Evolutionary conservation across 2,888 invertebrate species (phyloP), one percentile per base, ranked within the genome.

Genomic region (Neria commutata): DNA sequence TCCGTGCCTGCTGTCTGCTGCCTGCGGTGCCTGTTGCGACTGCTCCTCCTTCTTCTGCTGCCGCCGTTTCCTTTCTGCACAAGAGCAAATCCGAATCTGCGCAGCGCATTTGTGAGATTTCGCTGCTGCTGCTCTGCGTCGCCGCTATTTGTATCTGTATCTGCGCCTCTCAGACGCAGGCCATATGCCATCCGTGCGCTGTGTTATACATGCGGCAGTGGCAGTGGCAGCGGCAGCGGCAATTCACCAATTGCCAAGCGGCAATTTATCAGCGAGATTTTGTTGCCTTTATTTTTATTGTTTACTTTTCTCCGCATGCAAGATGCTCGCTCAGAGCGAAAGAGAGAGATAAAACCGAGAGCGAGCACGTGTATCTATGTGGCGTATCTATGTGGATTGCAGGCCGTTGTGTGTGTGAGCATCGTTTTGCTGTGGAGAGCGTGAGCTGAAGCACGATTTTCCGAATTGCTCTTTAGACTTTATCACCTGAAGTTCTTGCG

Each of bases 201-300:
- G 29, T 29, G 29, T 8, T 8, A 11, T 29, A 29, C 29, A 29
- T 4, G 14, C 42, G 42, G 21, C 17, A 19, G 42, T 42, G 21
- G 17, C 42, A n/a, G n/a, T 42, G 19, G 21, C 19, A 4, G 37
- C 37, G n/a, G 37, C n/a, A n/a, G 37, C 37, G 37, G 14, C 8
- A 42, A 42, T 17, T 42, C 42, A 42, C 42, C 42, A 42, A 42
- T 42, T 42, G 14, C 42, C 42, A 42, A 42, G 42, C 42, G 14
- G 42, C 42, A 42, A 42, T 42, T 42, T 42, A 42, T 42, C 42
- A 42, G 42, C 14, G 42, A 37, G 37, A 37, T 42, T 42, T 42
- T 42, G 42, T 42, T 42, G 17, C 21, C 5, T 42, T 42, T 42
- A 19, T 3, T 42, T 42, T 17, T n/a, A n/a, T 42, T 42, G 42